phyloP scores from a whole-genome alignment of 2,797 vertebrate genomes.

The Australoheros facetus region DNA sequence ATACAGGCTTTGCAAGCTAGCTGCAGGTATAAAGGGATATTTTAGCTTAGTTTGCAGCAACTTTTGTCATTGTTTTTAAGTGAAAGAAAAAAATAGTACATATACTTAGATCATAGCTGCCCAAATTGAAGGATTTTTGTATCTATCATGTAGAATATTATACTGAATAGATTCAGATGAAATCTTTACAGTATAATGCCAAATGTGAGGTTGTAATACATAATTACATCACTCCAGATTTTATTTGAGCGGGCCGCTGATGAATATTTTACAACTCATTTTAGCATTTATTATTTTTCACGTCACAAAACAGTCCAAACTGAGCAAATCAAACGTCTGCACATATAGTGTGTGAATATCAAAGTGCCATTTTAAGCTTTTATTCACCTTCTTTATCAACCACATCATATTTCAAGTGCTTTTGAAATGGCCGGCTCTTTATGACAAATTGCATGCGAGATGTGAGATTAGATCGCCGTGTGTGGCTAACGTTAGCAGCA shows the following conservation, averaged over 20 bases:
- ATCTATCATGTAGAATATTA: not conserved
- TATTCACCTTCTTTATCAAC: not conserved
- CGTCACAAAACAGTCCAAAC: not conserved
- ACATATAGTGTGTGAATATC: not conserved
- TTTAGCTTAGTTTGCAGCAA: too few relatives aligned
- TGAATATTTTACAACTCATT: not conserved
- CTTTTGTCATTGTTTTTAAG: not conserved
- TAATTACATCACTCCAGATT: not conserved
- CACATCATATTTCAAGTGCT: not conserved
- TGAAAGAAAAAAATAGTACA: not conserved
- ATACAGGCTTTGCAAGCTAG: not conserved
- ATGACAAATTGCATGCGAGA: not conserved
- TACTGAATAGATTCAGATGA: too few relatives aligned
- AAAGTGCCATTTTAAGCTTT: not conserved
- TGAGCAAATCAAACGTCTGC: not conserved
- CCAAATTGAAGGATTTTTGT: not conserved
- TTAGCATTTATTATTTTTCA: not conserved
- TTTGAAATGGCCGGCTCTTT: not conserved
- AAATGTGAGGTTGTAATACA: not conserved
- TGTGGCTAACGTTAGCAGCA: not conserved
- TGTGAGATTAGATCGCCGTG: not conserved
- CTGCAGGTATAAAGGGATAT: not conserved
- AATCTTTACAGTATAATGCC: not conserved
- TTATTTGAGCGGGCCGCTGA: rapidly evolving
- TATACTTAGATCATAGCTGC: not conserved